Conservation (phyloP, 23 tunicate species). For the Trididemnum miniatum region DNA sequence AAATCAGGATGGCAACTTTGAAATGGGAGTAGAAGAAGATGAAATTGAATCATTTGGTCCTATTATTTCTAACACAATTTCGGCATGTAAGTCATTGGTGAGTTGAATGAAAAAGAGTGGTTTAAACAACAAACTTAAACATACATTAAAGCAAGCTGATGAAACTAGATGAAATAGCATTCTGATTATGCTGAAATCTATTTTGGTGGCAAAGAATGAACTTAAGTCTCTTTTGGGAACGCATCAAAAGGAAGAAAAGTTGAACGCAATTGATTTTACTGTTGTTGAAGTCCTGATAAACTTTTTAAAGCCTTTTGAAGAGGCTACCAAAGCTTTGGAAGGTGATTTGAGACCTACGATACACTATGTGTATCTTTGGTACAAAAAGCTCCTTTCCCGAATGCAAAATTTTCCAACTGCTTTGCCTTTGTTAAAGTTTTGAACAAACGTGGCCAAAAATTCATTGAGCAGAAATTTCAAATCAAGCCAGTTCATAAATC, state of each 20-base stretch:
- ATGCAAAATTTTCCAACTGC: neutral
- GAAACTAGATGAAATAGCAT: neutral
- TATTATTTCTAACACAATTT: no score
- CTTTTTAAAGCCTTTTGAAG: conserved; percentile 2
- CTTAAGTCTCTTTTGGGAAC: neutral
- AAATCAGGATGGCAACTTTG: neutral
- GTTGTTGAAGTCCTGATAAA: neutral
- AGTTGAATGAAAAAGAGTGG: neutral
- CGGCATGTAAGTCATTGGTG: neutral
- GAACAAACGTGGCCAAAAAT: neutral
- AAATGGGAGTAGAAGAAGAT: no score
- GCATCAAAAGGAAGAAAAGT: neutral
- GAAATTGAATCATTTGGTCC: no score
- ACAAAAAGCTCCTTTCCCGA: neutral
- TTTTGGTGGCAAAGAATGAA: neutral
- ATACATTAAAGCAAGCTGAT: neutral
- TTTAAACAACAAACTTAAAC: neutral
- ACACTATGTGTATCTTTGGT: neutral
- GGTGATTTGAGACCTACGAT: conserved; percentile 4
- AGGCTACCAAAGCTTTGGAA: neutral
- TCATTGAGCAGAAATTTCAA: neutral
- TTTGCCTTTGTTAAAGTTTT: neutral
- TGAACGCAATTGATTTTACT: neutral
- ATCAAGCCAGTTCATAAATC: neutral
- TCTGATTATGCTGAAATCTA: neutral